Evolutionary conservation across 2,797 vertebrate species (phyloP).

Genomic region (Corythornis leucogaster): DNA sequence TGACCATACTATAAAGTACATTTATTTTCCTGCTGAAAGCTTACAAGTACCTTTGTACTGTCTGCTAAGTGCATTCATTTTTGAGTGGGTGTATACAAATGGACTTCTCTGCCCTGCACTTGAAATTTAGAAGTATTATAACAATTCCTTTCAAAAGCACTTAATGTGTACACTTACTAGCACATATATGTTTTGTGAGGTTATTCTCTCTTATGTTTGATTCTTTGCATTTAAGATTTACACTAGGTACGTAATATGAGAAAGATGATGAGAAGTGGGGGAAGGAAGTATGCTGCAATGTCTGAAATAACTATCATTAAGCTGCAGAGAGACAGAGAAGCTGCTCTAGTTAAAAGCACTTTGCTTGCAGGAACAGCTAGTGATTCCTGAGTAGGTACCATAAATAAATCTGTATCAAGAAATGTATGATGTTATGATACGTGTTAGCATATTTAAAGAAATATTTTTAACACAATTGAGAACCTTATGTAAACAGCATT

Average conservation of each 20-base stretch:
- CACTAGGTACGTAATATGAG: background rate
- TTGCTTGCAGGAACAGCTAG: conserved; percentile 41
- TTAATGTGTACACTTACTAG: conserved; percentile 13
- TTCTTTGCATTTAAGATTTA: background rate
- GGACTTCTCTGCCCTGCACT: conserved; percentile 9
- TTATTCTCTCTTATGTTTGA: conserved; percentile 20
- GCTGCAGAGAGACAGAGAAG: conserved; percentile 5
- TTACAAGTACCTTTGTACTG: conserved; percentile 17
- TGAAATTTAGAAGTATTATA: conserved; percentile 21
- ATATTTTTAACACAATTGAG: background rate
- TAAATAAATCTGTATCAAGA: conserved; percentile 46
- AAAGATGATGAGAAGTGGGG: conserved; percentile 34
- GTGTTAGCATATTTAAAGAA: conserved; percentile 15
- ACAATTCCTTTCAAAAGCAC: background rate
- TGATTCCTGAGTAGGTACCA: conserved; percentile 22
- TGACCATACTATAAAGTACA: background rate
- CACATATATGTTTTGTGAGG: background rate
- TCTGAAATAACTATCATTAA: conserved; percentile 50
- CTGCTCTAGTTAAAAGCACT: conserved; percentile 48
- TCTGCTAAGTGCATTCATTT: conserved; percentile 27
- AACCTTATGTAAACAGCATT: conserved; percentile 32
- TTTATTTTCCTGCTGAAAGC: background rate
- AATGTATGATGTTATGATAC: conserved; percentile 22
- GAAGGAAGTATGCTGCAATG: background rate
- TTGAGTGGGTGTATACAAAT: background rate